Percentiles rank a stretch among this genome's conserved stretches.
These are phyloP conservation scores for Temnothorax nylanderi DNA, from an alignment of 1,140 invertebrate species.

Conservation along the genomic window DNA sequence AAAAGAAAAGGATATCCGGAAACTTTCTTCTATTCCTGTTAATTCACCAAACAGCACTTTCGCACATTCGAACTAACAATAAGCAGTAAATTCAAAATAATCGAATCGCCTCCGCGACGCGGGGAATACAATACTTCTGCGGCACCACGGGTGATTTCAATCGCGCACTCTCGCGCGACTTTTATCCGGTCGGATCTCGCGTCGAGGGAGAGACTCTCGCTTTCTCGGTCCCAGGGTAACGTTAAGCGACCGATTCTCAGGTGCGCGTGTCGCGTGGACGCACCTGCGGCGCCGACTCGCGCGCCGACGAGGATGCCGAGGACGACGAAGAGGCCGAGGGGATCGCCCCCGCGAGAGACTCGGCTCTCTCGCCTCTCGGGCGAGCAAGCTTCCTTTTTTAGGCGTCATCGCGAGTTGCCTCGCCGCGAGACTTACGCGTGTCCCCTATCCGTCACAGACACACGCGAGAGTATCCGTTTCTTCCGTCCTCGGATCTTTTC, in stretches of 20 bases:
- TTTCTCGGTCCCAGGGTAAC: background rate
- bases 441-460: constrained; percentile 9
- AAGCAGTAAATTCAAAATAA: background rate
- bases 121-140: background rate
- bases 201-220: background rate
- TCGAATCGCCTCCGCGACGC: background rate
- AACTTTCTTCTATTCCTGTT: background rate
- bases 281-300: constrained; percentile 53
- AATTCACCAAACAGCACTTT: background rate
- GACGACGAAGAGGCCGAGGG: constrained; percentile 56
- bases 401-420: constrained; percentile 52
- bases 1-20: background rate
- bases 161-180: background rate
- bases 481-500: constrained; percentile 58
- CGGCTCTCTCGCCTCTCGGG: constrained; percentile 71
- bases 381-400: constrained; percentile 76
- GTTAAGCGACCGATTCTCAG: background rate
- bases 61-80: background rate
- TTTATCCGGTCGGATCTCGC: background rate
- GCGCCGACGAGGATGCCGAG: constrained; percentile 16
- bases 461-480: constrained; percentile 33
- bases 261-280: constrained; percentile 18
- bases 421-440: constrained; percentile 18
- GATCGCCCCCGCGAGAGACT: constrained; percentile 72
- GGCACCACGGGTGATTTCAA: background rate